Conservation (phyloP, 2,888 invertebrate species). For the Melanophora roralis region DNA sequence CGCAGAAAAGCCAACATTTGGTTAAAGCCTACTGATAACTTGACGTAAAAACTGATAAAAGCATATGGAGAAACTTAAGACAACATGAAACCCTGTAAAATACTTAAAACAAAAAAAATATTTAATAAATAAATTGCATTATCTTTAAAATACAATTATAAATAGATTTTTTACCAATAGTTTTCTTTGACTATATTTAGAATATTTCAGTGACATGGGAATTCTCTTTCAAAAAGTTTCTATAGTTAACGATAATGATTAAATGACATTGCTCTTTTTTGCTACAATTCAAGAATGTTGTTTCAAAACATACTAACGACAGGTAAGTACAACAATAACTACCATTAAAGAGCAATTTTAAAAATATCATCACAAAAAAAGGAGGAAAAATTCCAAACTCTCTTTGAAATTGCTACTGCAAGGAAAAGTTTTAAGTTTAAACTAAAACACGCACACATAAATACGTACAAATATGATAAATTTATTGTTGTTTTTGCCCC, state of each 20-base stretch:
- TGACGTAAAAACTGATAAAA: no score
- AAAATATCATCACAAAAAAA: background rate
- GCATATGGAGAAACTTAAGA: no score
- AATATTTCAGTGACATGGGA: no score
- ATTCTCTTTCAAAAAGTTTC: background rate
- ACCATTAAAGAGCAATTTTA: background rate
- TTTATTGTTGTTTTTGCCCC: background rate
- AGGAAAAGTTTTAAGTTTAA: background rate
- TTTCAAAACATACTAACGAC: background rate
- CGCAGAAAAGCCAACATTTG: no score
- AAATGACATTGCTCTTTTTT: background rate
- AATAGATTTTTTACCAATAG: background rate
- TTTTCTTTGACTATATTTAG: background rate
- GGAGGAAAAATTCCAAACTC: background rate
- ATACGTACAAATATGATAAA: background rate
- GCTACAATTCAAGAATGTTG: background rate
- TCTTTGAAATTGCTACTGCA: background rate
- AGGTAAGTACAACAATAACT: conserved; percentile 1
- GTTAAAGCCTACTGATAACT: no score
- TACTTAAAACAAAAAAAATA: no score
- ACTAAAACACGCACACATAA: background rate
- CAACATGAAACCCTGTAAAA: no score
- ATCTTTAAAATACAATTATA: no score
- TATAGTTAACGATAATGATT: background rate
- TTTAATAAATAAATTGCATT: no score